These are phyloP conservation scores for Calycopis cecrops DNA, from an alignment of 1,140 invertebrate genomes.

Conservation along the genomic window DNA sequence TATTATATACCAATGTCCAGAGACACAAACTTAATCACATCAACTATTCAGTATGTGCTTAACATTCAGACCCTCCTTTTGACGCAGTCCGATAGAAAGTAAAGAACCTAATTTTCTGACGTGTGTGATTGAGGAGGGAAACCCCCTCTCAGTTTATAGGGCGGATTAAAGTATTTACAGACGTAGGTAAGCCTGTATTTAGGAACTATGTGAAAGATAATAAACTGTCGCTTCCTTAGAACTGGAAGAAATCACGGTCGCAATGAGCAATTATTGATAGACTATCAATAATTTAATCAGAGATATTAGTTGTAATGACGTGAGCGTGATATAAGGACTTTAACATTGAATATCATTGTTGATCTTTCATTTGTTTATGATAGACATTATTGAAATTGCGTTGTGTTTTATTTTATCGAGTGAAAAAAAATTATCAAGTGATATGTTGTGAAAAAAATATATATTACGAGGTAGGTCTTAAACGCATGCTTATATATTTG, in stretches of 20 bases:
- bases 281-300: slow-evolving; percentile 27
- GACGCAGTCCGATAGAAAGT: too few species aligned
- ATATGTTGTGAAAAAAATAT: slow-evolving; percentile 5
- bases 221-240: slow-evolving; percentile 30
- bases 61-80: too few species aligned
- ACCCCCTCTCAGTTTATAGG: too few species aligned
- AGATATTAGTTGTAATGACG: slow-evolving; percentile 29
- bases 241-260: slow-evolving; percentile 42
- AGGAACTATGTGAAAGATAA: neutral
- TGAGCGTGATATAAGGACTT: slow-evolving; percentile 27
- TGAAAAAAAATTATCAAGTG: slow-evolving; percentile 10
- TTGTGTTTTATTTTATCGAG: neutral
- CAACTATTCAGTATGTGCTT: too few species aligned
- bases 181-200: too few species aligned
- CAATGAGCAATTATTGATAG: slow-evolving; percentile 41
- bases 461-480: slow-evolving; percentile 11
- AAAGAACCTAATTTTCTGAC: too few species aligned
- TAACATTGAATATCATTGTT: slow-evolving; percentile 25
- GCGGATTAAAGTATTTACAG: slow-evolving; percentile 3
- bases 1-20: too few species aligned
- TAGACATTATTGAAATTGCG: slow-evolving; percentile 17
- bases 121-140: too few species aligned
- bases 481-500: slow-evolving; percentile 1
- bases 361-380: slow-evolving; percentile 16
- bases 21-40: too few species aligned